phyloP scores from a whole-genome alignment of 2,113 vertebrate genomes.

The Anhinga rufa region DNA sequence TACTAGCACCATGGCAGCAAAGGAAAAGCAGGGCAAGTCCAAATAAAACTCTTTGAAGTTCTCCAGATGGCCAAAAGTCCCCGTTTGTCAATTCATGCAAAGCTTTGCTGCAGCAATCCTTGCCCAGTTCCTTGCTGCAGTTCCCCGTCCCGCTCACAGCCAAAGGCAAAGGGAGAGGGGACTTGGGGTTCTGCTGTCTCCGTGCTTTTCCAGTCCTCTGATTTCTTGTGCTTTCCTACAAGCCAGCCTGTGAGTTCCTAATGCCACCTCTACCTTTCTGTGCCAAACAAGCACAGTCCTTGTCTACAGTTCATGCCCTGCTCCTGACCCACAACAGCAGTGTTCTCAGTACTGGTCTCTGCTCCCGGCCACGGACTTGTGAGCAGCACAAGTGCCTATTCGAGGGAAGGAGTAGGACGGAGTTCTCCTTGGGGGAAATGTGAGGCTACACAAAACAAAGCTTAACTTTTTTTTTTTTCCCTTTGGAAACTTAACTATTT shows the following conservation, averaged over 20 bases:
- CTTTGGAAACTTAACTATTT: background rate
- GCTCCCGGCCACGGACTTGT: background rate
- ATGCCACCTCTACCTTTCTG: background rate
- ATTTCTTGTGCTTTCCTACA: background rate
- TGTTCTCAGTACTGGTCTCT: background rate
- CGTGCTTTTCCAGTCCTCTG: background rate
- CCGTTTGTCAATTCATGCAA: background rate
- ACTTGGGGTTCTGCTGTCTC: background rate
- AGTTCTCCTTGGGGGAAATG: background rate
- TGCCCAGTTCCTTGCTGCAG: background rate
- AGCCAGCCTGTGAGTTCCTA: background rate
- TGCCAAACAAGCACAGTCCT: accelerated
- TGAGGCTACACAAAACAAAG: background rate
- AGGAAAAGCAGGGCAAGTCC: background rate
- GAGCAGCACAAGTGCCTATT: background rate
- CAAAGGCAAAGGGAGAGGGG: background rate
- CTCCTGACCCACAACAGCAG: background rate
- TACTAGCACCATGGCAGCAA: background rate
- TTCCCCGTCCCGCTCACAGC: background rate
- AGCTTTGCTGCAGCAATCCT: background rate
- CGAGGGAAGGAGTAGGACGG: background rate
- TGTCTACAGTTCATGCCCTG: background rate
- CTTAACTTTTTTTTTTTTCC: background rate
- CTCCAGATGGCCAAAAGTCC: background rate
- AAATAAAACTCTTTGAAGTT: background rate